Base-by-base conservation (phyloP, 2,797 vertebrate species). In the Coracias cyanogaster region DNA sequence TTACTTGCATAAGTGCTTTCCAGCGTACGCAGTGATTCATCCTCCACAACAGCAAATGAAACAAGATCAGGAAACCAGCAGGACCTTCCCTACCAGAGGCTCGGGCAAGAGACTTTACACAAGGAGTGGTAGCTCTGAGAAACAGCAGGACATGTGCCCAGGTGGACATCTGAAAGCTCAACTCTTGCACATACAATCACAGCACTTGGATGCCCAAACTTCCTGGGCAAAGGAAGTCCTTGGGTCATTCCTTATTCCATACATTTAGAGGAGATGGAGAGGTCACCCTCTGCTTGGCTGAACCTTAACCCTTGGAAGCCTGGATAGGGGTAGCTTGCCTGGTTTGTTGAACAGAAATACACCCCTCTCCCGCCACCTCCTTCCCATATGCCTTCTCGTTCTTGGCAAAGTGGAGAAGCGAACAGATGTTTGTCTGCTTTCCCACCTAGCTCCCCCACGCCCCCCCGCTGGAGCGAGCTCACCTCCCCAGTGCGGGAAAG, bases 341-440 rank as follows among this genome's bases (percentile, higher is more conserved):
- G 8, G 28, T 52, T 79, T 87, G 1, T 45, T 10, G 31, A 65
- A 10, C 78, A 81, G 52, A 74, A 64, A 86, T 41, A 1, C 22
- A n/a, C 29, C 52, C 11, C 8, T 41, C 26, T 71, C 41, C 45
- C 17, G 0, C 37, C 45, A n/a, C 17, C 58, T 81, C 73, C 70
- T 93, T 49, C 45, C 16, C 8, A 14, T 18, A 35, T 4, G 3
- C n/a, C 86, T 55, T 12, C 79, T 54, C 15, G 0, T 35, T 96
- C 67, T 86, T 86, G 61, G 43, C 73, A 58, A 79, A 94, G 54
- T 8, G 31, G 35, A 84, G 79, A 71, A 29, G 1, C 7, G 93
- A 97, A 91, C 97, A 98, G 97, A 97, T 98, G 97, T 95, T 96
- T 58, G 18, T 35, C 52, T 62, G 52, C 61, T 94, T 95, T 90